A percentile compares a stretch with the other conserved stretches of the same genome.
Conservation (phyloP, 37 sponge, comb jelly and placozoan species). For the Spongia lamella region DNA sequence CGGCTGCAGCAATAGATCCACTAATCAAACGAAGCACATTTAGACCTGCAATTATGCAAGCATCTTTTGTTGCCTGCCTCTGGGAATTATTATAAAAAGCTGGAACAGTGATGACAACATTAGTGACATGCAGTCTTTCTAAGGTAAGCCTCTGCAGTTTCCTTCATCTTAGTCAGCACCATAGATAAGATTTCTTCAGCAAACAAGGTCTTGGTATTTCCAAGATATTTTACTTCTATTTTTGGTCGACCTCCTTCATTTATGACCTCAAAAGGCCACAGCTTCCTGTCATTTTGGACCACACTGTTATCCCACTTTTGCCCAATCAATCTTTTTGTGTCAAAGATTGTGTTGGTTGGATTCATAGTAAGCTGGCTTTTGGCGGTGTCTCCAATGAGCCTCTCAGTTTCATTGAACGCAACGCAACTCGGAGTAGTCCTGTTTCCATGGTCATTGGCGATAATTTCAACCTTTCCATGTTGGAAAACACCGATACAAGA, state of each 20-base stretch:
- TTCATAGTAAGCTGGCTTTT: background rate
- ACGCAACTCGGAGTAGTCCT: background rate
- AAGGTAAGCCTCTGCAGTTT: slow-evolving; percentile 1
- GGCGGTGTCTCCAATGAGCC: slow-evolving; percentile 14
- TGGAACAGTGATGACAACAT: too few species aligned
- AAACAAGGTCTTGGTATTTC: background rate
- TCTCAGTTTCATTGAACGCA: background rate
- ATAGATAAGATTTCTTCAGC: background rate
- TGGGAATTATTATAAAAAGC: too few species aligned
- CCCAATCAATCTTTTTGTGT: too few species aligned
- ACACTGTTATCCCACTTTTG: too few species aligned
- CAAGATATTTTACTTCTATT: background rate
- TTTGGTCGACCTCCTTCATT: background rate
- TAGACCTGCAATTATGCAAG: too few species aligned
- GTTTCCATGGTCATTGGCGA: slow-evolving; percentile 6
- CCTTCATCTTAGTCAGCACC: slow-evolving; percentile 3
- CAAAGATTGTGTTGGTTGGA: too few species aligned
- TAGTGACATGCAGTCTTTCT: slow-evolving; percentile 2
- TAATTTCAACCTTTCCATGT: slow-evolving; percentile 1
- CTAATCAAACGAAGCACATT: too few species aligned
- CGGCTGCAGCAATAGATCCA: too few species aligned
- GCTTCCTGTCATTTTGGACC: background rate
- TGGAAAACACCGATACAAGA: slow-evolving; percentile 5
- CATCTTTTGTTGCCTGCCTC: too few species aligned
- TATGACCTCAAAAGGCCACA: slow-evolving; percentile 1